Evolutionary conservation across 2,797 vertebrate species (phyloP).

Genomic region (Enteromius paludinosus): DNA sequence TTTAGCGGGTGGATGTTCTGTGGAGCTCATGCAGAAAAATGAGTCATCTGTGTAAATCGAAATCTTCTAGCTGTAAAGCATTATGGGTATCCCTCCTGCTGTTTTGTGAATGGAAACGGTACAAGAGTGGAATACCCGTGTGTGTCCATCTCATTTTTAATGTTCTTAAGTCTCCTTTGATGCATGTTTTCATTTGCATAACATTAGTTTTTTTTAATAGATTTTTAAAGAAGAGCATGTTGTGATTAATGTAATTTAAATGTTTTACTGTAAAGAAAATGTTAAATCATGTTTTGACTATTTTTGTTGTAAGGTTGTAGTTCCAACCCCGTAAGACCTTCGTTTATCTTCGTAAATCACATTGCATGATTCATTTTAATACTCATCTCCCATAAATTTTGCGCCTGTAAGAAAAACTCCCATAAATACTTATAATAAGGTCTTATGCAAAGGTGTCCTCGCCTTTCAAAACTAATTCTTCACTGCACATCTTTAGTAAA

Average conservation of each 20-base stretch:
- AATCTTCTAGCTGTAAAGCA: neutral
- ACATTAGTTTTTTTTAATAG: neutral
- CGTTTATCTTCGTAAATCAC: neutral
- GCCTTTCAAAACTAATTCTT: neutral
- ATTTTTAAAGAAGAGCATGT: neutral
- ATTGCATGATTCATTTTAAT: neutral
- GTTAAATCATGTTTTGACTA: too few species aligned
- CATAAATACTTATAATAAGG: neutral
- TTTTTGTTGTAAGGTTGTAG: too few species aligned
- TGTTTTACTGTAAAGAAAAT: too few species aligned
- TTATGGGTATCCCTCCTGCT: neutral
- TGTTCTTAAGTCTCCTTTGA: neutral
- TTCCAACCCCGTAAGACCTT: too few species aligned
- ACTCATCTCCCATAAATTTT: neutral
- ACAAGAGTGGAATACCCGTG: neutral
- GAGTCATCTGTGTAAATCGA: slow-evolving; percentile 15
- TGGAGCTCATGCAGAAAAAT: slow-evolving; percentile 18
- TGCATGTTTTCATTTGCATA: neutral
- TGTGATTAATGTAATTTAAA: neutral
- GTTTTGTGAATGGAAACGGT: neutral
- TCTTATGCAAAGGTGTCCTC: too few species aligned
- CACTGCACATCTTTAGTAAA: neutral
- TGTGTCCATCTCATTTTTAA: slow-evolving; percentile 14
- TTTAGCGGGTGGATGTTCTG: neutral
- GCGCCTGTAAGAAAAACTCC: neutral